Evolutionary conservation across 2,797 vertebrate genomes (phyloP).

Genomic region (Oreochromis mossambicus): DNA sequence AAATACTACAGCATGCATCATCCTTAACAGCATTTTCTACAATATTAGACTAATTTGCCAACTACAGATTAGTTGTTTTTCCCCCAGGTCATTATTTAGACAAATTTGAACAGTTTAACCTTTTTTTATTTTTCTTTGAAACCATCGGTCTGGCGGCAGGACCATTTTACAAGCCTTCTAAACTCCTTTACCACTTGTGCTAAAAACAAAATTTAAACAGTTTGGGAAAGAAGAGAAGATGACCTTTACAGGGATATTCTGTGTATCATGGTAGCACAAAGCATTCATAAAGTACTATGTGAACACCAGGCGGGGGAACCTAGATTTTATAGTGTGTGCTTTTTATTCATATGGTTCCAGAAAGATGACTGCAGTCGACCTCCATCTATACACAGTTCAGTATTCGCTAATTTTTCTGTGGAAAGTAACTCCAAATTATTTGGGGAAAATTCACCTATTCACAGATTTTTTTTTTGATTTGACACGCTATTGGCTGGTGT

Average conservation of each 20-base stretch:
- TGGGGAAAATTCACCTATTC: not conserved
- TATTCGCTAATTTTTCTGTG: not conserved
- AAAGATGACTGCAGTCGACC: not conserved
- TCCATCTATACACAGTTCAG: not conserved
- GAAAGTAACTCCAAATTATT: not conserved
- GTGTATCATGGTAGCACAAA: not conserved
- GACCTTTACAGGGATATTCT: accelerated
- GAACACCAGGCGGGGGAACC: not conserved
- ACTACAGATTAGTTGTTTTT: accelerated
- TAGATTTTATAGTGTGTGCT: not conserved
- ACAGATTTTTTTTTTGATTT: not conserved
- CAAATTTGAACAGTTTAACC: not conserved
- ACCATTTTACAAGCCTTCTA: not conserved
- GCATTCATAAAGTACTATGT: not conserved
- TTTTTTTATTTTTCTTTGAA: not conserved
- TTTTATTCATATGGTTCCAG: not conserved
- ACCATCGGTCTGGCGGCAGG: accelerated
- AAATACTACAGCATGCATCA: not conserved
- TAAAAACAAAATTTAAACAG: not conserved
- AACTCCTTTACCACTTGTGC: not conserved
- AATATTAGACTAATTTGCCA: not conserved
- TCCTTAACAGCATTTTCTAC: not conserved
- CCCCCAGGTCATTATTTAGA: not conserved
- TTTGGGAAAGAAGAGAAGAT: not conserved
- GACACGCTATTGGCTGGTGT: not conserved